These are phyloP conservation scores for Saccopteryx bilineata DNA, from an alignment of 2,113 vertebrate species.

Conservation along the genomic window DNA sequence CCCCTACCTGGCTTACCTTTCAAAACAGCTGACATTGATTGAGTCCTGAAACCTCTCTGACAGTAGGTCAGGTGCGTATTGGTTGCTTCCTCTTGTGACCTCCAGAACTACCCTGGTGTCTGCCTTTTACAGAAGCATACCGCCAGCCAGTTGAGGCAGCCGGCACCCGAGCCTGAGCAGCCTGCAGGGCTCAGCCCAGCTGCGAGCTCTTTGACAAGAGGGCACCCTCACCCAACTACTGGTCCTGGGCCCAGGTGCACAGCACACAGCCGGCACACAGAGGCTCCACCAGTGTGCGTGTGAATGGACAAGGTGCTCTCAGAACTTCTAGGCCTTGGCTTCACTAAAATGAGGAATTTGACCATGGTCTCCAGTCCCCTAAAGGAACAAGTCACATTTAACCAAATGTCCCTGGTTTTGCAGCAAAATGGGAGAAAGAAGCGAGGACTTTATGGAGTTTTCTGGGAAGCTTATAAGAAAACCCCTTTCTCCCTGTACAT, in stretches of 20 bases:
- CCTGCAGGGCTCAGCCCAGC: neutral
- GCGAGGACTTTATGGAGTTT: neutral
- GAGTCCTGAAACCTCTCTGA: too few species aligned
- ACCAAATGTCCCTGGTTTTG: neutral
- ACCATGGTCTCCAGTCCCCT: fast-evolving
- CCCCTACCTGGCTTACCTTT: neutral
- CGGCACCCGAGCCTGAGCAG: neutral
- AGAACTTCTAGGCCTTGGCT: fast-evolving
- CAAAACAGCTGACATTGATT: fast-evolving
- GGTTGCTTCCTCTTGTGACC: fast-evolving
- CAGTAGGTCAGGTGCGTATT: fast-evolving
- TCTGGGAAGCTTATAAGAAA: neutral
- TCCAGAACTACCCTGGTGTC: fast-evolving
- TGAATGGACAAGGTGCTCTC: fast-evolving
- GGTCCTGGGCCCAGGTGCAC: fast-evolving
- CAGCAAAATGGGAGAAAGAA: neutral
- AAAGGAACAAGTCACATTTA: neutral
- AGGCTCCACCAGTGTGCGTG: fast-evolving
- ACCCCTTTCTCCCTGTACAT: neutral
- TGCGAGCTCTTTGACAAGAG: neutral
- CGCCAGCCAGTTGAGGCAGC: neutral
- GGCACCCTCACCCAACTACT: too few species aligned
- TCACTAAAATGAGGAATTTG: too few species aligned
- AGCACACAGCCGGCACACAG: neutral
- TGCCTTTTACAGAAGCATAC: neutral